phyloP scores from a whole-genome alignment of 2,888 invertebrate species.

The Autographa gamma region DNA sequence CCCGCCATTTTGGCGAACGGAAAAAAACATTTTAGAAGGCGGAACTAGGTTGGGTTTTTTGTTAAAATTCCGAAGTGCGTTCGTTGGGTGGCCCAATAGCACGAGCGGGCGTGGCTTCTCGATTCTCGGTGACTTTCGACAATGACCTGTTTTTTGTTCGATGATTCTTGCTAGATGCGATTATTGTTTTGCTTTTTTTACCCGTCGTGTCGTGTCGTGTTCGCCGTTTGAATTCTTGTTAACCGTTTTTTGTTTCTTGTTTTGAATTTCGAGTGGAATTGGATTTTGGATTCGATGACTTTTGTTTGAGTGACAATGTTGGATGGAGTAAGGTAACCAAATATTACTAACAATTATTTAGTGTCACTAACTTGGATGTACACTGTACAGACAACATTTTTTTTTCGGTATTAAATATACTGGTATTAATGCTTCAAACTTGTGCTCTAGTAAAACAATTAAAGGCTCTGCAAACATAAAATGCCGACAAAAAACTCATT shows the following conservation, averaged over 20 bases:
- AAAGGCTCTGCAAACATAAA: no score
- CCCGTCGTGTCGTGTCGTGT: constrained; percentile 3
- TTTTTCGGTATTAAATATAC: no score
- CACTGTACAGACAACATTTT: no score
- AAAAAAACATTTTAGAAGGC: constrained; percentile 88
- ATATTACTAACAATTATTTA: not conserved
- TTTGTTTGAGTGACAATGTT: not conserved
- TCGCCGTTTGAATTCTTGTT: constrained; percentile 23
- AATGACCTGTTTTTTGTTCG: constrained; percentile 79
- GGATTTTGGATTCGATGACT: constrained; percentile 10
- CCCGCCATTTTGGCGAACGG: constrained; percentile 86
- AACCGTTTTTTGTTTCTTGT: constrained; percentile 22
- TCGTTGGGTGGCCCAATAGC: constrained; percentile 80
- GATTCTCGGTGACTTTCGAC: constrained; percentile 84
- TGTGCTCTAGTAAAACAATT: not conserved
- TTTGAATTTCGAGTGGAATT: constrained; percentile 23
- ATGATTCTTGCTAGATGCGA: constrained; percentile 59
- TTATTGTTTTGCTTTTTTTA: constrained; percentile 56
- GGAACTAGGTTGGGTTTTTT: constrained; percentile 87
- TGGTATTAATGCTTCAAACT: not conserved
- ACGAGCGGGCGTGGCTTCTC: constrained; percentile 87
- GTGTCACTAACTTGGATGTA: no score
- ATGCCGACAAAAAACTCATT: not conserved
- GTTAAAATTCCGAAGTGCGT: constrained; percentile 85
- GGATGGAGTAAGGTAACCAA: not conserved